These are phyloP conservation scores for Heliconius erato DNA, from an alignment of 2,888 invertebrate species.

Conservation along the genomic window DNA sequence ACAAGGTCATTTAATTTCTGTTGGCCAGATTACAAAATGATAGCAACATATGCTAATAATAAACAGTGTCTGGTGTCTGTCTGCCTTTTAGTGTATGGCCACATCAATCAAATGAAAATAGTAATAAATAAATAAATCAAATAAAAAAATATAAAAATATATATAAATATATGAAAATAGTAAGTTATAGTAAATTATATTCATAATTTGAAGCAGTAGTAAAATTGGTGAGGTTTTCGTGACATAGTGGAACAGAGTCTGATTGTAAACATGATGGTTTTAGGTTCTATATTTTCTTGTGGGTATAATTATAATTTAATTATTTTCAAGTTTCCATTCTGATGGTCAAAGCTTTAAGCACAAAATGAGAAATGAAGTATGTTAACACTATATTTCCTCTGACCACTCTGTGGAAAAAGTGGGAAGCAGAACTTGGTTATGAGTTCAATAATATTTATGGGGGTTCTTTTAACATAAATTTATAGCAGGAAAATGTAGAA, in stretches of 20 bases:
- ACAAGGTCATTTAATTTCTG: slow-evolving; percentile 42
- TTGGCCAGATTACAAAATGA: slow-evolving; percentile 43
- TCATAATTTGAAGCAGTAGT: not conserved
- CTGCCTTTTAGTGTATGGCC: slow-evolving; percentile 51
- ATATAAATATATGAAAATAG: no score
- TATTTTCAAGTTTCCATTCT: no score
- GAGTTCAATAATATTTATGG: not conserved
- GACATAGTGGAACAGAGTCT: not conserved
- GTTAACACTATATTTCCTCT: no score
- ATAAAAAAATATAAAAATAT: no score
- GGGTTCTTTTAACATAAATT: not conserved
- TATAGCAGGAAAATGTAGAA: not conserved
- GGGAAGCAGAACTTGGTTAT: not conserved
- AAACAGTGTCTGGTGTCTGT: slow-evolving; percentile 68
- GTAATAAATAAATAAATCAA: no score
- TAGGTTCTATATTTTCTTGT: not conserved
- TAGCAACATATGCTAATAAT: slow-evolving; percentile 56
- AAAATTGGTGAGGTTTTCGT: not conserved
- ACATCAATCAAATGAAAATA: not conserved
- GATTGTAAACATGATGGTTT: not conserved
- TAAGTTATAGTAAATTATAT: not conserved
- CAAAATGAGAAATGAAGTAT: no score
- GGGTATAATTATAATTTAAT: no score
- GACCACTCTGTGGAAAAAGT: no score
- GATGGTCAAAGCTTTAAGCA: no score